These are phyloP conservation scores for Stegostoma tigrinum DNA, from an alignment of 2,113 vertebrate genomes.

Conservation along the genomic window DNA sequence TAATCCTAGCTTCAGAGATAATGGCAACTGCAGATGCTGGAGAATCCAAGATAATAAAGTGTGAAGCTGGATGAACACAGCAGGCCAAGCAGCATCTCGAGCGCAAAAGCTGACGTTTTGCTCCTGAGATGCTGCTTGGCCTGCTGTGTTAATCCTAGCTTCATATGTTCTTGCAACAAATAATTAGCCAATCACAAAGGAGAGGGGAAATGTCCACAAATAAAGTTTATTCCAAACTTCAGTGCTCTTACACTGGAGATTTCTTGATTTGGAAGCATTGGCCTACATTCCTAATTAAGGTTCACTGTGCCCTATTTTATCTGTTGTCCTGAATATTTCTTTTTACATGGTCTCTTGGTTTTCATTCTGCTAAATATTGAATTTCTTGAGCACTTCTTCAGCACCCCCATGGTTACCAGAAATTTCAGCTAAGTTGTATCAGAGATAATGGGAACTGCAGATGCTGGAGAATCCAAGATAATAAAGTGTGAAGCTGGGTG, in stretches of 20 bases:
- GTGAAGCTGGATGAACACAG: no score
- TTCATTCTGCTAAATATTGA: not conserved
- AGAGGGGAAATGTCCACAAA: not conserved
- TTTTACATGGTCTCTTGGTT: not conserved
- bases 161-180: not conserved
- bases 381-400: not conserved
- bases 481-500: no score
- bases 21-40: no score
- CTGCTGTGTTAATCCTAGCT: no score
- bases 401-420: not conserved
- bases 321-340: not conserved
- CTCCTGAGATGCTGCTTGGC: no score
- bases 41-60: no score
- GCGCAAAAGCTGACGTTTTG: no score
- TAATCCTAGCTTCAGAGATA: no score
- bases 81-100: no score
- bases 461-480: no score
- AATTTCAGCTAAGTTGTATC: not conserved
- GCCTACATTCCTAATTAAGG: not conserved
- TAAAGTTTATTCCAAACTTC: not conserved
- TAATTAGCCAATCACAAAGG: not conserved
- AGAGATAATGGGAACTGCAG: no score
- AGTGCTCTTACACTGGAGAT: not conserved
- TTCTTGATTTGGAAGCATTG: not conserved
- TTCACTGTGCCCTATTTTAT: not conserved